These are phyloP conservation scores for Anas capensis DNA, from an alignment of 2,797 vertebrate species.

Conservation along the genomic window DNA sequence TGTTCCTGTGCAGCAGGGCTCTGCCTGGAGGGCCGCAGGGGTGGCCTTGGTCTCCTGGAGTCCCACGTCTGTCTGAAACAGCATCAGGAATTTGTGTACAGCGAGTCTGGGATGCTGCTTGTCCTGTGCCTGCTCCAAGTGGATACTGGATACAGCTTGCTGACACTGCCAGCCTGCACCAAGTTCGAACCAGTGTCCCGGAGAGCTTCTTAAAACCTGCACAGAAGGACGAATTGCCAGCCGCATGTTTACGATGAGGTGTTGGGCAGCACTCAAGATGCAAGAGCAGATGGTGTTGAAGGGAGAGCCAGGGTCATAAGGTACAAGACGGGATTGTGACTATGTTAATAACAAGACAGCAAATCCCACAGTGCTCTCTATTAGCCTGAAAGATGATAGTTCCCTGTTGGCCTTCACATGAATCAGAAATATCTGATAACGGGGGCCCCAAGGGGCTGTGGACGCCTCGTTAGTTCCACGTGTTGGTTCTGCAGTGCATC, in stretches of 20 bases:
- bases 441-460: not conserved
- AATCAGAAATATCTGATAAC: not conserved
- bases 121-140: not conserved
- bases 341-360: constrained; percentile 51
- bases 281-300: constrained; percentile 70
- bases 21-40: not conserved
- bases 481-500: not conserved
- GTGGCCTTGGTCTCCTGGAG: not conserved
- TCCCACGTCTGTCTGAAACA: not conserved
- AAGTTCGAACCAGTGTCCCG: not conserved
- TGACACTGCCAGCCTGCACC: not conserved
- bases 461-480: not conserved
- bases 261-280: constrained; percentile 30
- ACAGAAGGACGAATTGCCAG: constrained; percentile 9
- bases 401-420: not conserved
- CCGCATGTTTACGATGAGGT: constrained; percentile 1
- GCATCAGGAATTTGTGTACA: rapidly evolving
- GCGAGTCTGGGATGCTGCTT: rapidly evolving
- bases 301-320: constrained; percentile 25
- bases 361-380: constrained; percentile 18
- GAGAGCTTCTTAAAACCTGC: not conserved
- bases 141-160: not conserved
- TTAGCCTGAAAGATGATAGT: not conserved
- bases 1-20: not conserved
- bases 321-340: constrained; percentile 41